phyloP scores from a whole-genome alignment of 2,888 invertebrate genomes.

The Drosophila tripunctata region DNA sequence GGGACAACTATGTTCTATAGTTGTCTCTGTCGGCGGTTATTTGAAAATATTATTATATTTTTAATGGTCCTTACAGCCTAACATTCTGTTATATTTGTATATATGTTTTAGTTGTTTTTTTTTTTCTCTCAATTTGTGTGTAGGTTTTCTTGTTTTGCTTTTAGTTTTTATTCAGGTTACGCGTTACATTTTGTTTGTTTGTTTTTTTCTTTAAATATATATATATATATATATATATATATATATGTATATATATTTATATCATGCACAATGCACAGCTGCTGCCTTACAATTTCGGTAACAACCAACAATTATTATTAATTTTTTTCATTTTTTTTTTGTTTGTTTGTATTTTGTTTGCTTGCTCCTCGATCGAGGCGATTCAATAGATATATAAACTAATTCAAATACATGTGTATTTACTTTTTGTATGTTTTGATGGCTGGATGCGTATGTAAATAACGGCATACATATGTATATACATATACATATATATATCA shows the following conservation, averaged over 20 bases:
- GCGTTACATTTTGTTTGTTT: constrained; percentile 60
- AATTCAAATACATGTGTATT: constrained; percentile 32
- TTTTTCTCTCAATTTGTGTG: constrained; percentile 43
- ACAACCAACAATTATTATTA: constrained; percentile 61
- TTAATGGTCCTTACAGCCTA: constrained; percentile 61
- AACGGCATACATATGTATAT: constrained; percentile 29
- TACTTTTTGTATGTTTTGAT: constrained; percentile 31
- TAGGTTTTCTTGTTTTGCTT: constrained; percentile 42
- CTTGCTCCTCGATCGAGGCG: constrained; percentile 44
- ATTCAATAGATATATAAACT: constrained; percentile 40
- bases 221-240: background rate
- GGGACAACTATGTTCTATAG: constrained; percentile 30
- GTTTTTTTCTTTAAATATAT: constrained; percentile 10
- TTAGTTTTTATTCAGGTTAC: constrained; percentile 65
- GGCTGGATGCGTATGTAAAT: constrained; percentile 57
- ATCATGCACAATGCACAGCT: constrained; percentile 48
- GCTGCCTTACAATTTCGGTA: constrained; percentile 43
- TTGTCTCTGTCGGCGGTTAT: constrained; percentile 23
- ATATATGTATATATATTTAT: constrained; percentile 9
- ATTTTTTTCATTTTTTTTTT: constrained; percentile 6
- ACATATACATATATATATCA: constrained; percentile 18
- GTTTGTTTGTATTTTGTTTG: constrained; percentile 51
- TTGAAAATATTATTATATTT: constrained; percentile 44
- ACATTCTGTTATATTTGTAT: constrained; percentile 40
- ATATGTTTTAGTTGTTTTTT: constrained; percentile 40